Evolutionary conservation across 2,797 vertebrate genomes (phyloP).

Genomic region (Phataginus tetradactyla): DNA sequence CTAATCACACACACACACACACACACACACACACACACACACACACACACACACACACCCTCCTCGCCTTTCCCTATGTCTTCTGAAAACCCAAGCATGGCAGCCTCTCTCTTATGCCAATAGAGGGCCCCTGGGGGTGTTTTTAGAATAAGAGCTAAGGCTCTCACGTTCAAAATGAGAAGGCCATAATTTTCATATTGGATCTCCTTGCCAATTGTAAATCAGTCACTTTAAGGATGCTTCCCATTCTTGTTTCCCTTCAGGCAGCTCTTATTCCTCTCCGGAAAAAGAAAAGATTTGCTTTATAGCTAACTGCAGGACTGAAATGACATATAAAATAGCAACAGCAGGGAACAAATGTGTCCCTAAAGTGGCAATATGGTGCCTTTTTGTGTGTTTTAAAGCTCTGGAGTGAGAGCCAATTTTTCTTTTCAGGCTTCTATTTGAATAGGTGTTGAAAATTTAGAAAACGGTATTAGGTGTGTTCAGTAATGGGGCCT

Average conservation of each 20-base stretch:
- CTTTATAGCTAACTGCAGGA: constrained; percentile 90
- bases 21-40: accelerated
- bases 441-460: constrained; percentile 88
- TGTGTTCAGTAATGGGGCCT: constrained; percentile 79
- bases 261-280: constrained; percentile 89
- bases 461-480: constrained; percentile 84
- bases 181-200: constrained; percentile 86
- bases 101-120: constrained; percentile 27
- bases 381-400: constrained; percentile 89
- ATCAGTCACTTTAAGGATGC: constrained; percentile 90
- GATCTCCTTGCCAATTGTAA: constrained; percentile 86
- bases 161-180: constrained; percentile 72
- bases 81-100: background rate
- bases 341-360: constrained; percentile 91
- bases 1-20: accelerated
- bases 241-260: constrained; percentile 88
- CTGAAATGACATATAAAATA: constrained; percentile 90
- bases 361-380: constrained; percentile 90
- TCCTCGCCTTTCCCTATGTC: background rate
- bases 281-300: constrained; percentile 88
- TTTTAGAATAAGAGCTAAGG: constrained; percentile 56
- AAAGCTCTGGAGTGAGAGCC: constrained; percentile 86
- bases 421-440: constrained; percentile 86
- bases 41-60: background rate
- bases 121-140: constrained; percentile 56